Evolutionary conservation across 2,888 invertebrate species (phyloP).

Genomic region (Eupithecia centaureata): DNA sequence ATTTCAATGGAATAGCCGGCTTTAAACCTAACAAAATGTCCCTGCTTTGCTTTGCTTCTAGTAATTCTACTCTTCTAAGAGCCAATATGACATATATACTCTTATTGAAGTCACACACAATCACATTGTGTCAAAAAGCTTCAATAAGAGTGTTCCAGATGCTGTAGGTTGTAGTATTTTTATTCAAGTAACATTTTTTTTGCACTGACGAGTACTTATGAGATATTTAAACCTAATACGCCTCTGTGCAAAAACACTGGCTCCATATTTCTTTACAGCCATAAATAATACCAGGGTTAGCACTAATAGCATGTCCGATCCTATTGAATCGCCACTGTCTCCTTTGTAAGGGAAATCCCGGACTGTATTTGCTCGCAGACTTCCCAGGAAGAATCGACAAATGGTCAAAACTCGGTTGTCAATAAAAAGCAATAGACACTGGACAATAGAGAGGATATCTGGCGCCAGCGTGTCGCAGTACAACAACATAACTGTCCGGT

Average conservation of each 20-base stretch:
- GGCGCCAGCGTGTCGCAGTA: slow-evolving; percentile 74
- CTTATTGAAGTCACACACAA: too few relatives aligned
- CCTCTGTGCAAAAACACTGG: not conserved
- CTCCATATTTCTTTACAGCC: not conserved
- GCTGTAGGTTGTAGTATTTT: too few relatives aligned
- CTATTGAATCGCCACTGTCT: slow-evolving; percentile 56
- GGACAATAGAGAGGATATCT: slow-evolving; percentile 65
- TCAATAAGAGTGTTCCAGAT: too few relatives aligned
- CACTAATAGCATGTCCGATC: slow-evolving; percentile 38
- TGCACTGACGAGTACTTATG: not conserved
- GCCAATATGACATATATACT: too few relatives aligned
- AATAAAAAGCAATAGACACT: slow-evolving; percentile 52
- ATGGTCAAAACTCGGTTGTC: slow-evolving; percentile 47
- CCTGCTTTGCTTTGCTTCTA: not conserved
- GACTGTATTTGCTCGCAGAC: slow-evolving; percentile 42
- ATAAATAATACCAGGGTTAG: slow-evolving; percentile 33
- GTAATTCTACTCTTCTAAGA: not conserved
- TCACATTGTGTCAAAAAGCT: too few relatives aligned
- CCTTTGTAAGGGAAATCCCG: slow-evolving; percentile 46
- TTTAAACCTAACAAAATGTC: not conserved
- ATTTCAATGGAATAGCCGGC: slow-evolving; percentile 33
- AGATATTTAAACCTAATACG: not conserved
- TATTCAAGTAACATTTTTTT: too few relatives aligned
- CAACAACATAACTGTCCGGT: slow-evolving; percentile 70
- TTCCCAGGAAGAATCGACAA: slow-evolving; percentile 57